A percentile compares a stretch with the other conserved stretches of the same genome.
These are phyloP conservation scores for Trachemys scripta DNA, from an alignment of 2,113 vertebrate species.

Conservation along the genomic window DNA sequence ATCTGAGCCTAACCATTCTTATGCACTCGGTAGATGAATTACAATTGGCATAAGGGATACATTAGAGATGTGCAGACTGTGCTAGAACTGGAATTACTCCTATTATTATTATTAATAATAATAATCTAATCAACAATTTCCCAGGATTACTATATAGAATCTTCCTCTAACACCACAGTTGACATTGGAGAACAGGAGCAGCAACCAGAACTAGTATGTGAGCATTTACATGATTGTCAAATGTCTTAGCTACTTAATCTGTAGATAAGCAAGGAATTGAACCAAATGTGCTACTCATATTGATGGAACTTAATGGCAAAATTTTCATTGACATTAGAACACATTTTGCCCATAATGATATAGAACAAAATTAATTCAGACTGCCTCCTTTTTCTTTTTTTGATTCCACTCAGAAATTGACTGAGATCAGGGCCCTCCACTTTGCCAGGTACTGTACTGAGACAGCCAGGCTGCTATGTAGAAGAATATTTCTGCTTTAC, in stretches of 20 bases:
- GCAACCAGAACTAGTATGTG: neutral
- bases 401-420: neutral
- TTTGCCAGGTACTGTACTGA: neutral
- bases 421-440: neutral
- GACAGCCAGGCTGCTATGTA: neutral
- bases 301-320: no score
- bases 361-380: neutral
- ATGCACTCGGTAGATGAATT: neutral
- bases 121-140: neutral
- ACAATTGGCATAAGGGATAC: neutral
- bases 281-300: neutral
- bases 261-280: neutral
- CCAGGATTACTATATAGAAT: neutral
- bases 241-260: neutral
- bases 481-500: neutral
- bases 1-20: neutral
- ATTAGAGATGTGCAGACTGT: neutral
- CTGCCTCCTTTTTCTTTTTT: neutral
- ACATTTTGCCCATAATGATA: neutral
- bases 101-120: neutral
- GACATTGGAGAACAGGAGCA: neutral
- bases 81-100: neutral
- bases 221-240: neutral
- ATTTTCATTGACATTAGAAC: neutral
- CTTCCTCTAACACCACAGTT: neutral